Base-by-base conservation (phyloP, 2,113 vertebrate genomes). In the Cranoglanis bouderius region DNA sequence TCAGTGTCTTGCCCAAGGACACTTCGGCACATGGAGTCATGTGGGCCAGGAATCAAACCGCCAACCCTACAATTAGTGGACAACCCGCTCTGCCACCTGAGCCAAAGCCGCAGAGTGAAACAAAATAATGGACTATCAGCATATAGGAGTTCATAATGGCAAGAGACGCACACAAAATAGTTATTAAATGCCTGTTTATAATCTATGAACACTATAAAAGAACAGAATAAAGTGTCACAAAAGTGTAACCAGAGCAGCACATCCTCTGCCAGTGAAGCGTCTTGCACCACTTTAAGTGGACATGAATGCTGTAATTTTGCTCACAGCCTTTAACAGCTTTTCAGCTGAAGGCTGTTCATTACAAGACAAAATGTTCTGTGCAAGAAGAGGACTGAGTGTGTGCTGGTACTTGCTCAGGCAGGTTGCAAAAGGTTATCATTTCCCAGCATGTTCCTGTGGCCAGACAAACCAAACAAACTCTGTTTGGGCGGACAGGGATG, bases 381-480 rank as follows among this genome's bases (percentile, higher is more conserved):
- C 21, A 26, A 0, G n/a, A 26, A 26, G 77, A 53, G 6, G 29
- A 10, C 46, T 32, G 49, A 32, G 77, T 81, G 49, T 81, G 46
- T 81, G 49, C 29, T 81, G 12, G n/a, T 87, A 65, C 72, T 18
- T 78, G 74, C 24, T 80, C 35, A 38, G 59, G 59, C 85, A 80
- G 85, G 75, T 87, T 80, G 40, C 32, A n/a, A 57, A 57, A 38
- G n/a, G 6, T 59, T 65, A 72, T 88, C 88, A 57, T 85, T 85
- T 77, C 65, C 55, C 82, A 85, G 59, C 86, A 81, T 85, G 89
- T 53, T 61, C 32, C 67, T 72, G 65, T 12, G n/a, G 82, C 85
- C 82, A 40, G 61, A 72, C 63, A 57, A 51, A 87, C 75, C 77
- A 43, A 75, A 29, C 77, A 43, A 75, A 29, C 3, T 29, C n/a